phyloP scores from a whole-genome alignment of 2,113 vertebrate species.

The Coreoperca whiteheadi region DNA sequence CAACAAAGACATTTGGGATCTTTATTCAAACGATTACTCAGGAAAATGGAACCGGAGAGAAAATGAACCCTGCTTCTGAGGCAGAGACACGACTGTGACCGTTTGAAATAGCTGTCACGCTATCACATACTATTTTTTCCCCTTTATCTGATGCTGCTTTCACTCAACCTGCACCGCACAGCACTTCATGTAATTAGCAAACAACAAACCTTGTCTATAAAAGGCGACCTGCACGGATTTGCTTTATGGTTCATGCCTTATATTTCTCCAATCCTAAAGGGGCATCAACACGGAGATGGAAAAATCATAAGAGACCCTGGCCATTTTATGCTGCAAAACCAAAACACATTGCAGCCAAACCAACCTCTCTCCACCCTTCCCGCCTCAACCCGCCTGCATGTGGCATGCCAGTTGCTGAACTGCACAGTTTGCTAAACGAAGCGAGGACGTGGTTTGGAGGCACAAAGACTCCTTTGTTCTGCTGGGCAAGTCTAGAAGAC shows the following conservation, averaged over 20 bases:
- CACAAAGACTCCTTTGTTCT: constrained; percentile 77
- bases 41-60: neutral
- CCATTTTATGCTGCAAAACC: constrained; percentile 24
- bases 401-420: constrained; percentile 53
- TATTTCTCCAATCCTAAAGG: neutral
- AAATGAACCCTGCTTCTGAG: neutral
- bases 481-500: constrained; percentile 36
- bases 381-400: constrained; percentile 29
- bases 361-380: constrained; percentile 32
- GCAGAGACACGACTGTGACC: neutral
- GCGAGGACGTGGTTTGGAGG: constrained; percentile 39
- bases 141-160: neutral
- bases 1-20: neutral
- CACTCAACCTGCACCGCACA: neutral
- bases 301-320: constrained; percentile 1
- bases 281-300: neutral
- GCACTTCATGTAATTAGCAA: neutral
- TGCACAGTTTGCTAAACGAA: constrained; percentile 49
- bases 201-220: neutral
- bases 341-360: constrained; percentile 26
- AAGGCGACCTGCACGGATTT: neutral
- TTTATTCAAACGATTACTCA: neutral
- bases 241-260: neutral
- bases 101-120: neutral
- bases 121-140: neutral